Conservation (phyloP, 1,140 invertebrate species). For the Wiebesia pumilae region DNA sequence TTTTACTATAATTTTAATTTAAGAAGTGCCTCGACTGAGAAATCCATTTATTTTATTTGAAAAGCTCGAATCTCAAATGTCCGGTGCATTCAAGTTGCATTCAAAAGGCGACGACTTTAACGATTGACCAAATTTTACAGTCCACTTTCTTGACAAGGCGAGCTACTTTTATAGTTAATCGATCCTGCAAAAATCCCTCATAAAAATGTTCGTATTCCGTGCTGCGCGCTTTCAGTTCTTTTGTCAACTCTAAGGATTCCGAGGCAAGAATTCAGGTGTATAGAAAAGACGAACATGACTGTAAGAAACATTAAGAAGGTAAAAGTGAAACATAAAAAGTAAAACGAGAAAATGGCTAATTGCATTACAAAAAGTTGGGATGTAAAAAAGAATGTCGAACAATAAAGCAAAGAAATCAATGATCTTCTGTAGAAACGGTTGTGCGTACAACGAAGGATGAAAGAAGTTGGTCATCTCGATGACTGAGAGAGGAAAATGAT, state of each 20-base stretch:
- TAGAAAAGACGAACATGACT: neutral
- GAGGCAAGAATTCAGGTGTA: neutral
- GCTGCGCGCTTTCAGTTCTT: neutral
- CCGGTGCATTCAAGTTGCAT: neutral
- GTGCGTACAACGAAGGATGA: neutral
- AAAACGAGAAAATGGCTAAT: neutral
- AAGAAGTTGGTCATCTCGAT: neutral
- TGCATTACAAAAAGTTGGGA: neutral
- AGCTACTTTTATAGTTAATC: slow-evolving; percentile 46
- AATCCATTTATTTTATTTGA: slow-evolving; percentile 22
- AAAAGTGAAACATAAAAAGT: slow-evolving; percentile 19
- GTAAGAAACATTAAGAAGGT: slow-evolving; percentile 14
- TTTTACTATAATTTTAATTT: slow-evolving; percentile 23
- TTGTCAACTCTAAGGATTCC: neutral
- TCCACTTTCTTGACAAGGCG: slow-evolving; percentile 38
- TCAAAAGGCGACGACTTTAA: neutral
- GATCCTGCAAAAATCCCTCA: slow-evolving; percentile 8
- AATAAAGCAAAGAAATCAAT: neutral
- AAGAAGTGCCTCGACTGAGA: neutral
- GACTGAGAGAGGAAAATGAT: slow-evolving; percentile 21
- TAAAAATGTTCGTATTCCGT: slow-evolving; percentile 4
- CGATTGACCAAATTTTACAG: slow-evolving; percentile 34
- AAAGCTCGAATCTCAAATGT: slow-evolving; percentile 6
- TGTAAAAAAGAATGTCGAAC: neutral
- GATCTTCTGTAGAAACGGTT: neutral